phyloP scores from a whole-genome alignment of 2,888 invertebrate species.

The Platycnemis pennipes region DNA sequence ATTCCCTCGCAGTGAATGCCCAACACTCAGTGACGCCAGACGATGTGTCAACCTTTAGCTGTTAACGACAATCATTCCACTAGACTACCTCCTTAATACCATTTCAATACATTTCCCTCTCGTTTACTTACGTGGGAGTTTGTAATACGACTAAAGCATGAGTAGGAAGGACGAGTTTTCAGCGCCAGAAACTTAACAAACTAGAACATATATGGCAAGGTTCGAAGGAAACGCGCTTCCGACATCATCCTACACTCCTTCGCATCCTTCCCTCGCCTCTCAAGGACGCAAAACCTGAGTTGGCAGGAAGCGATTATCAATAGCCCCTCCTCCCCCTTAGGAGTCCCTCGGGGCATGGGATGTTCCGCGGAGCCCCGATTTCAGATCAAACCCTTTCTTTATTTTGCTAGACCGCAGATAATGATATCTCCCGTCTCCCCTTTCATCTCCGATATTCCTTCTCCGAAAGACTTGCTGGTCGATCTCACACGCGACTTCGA shows the following conservation, averaged over 20 bases:
- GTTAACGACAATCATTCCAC: not conserved
- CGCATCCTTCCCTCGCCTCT: slow-evolving; percentile 19
- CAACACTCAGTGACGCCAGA: too few relatives aligned
- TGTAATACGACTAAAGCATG: not conserved
- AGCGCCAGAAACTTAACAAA: not conserved
- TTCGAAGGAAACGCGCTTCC: not conserved
- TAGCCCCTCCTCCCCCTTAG: not conserved
- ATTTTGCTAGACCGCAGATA: not conserved
- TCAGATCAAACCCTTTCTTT: not conserved
- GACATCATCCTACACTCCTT: slow-evolving; percentile 33
- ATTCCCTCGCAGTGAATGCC: too few relatives aligned
- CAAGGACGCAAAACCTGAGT: slow-evolving; percentile 46
- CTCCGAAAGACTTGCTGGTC: not conserved
- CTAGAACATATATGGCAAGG: not conserved
- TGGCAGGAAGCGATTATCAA: slow-evolving; percentile 58
- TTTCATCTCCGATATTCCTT: not conserved
- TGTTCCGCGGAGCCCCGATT: slow-evolving; percentile 20
- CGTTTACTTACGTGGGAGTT: not conserved
- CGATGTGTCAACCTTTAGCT: too few relatives aligned
- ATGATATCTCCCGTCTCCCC: not conserved
- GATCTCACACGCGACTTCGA: not conserved
- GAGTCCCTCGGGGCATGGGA: not conserved
- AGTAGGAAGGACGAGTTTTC: not conserved
- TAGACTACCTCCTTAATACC: not conserved
- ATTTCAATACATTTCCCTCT: not conserved